phyloP scores from a whole-genome alignment of 2,113 vertebrate genomes.

The mouse (Mus musculus) region DNA sequence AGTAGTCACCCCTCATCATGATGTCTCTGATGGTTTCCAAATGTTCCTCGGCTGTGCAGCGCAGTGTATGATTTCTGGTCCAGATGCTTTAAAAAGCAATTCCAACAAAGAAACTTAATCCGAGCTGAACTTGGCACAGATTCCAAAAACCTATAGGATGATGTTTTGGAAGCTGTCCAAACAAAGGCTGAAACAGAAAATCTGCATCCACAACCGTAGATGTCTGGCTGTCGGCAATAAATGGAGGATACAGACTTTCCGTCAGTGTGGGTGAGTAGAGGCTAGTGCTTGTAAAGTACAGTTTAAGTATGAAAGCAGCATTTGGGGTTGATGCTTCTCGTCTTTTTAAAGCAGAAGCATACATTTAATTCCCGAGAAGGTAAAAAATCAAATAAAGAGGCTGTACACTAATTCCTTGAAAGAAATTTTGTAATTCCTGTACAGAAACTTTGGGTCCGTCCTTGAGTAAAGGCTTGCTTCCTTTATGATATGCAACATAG shows the following conservation, averaged over 20 bases:
- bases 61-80: slow-evolving; percentile 88
- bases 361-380: slow-evolving; percentile 54
- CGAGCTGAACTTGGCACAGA: slow-evolving; percentile 86
- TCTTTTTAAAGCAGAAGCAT: slow-evolving; percentile 73
- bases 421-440: not conserved
- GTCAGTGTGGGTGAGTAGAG: slow-evolving; percentile 85
- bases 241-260: slow-evolving; percentile 85
- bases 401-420: slow-evolving; percentile 6
- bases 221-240: slow-evolving; percentile 85
- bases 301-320: slow-evolving; percentile 75
- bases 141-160: slow-evolving; percentile 82
- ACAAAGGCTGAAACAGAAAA: slow-evolving; percentile 88
- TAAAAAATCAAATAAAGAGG: slow-evolving; percentile 52
- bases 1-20: slow-evolving; percentile 77
- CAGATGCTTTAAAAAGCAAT: slow-evolving; percentile 88
- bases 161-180: slow-evolving; percentile 89
- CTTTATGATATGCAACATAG: slow-evolving; percentile 19
- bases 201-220: slow-evolving; percentile 82
- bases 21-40: slow-evolving; percentile 89
- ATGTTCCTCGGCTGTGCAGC: slow-evolving; percentile 86
- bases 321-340: slow-evolving; percentile 67
- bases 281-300: slow-evolving; percentile 84
- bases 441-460: slow-evolving; percentile 45
- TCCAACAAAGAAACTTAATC: slow-evolving; percentile 89
- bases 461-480: slow-evolving; percentile 53